Conservation (phyloP, 2,113 vertebrate genomes). For the Pogonocichla stellata region DNA sequence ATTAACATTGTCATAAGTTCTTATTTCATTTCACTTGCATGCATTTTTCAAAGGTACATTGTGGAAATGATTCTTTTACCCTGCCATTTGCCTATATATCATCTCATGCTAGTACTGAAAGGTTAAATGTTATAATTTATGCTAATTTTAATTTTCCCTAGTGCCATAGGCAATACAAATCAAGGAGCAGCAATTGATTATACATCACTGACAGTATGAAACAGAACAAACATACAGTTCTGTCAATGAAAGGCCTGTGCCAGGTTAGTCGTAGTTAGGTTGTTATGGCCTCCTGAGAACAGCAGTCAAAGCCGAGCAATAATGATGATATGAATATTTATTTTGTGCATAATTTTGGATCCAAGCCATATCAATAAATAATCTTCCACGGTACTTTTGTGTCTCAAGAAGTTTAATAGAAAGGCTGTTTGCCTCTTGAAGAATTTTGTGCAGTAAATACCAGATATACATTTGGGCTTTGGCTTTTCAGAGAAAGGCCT, state of each 20-base stretch:
- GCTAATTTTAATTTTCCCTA: slow-evolving; percentile 72
- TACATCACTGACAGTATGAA: slow-evolving; percentile 49
- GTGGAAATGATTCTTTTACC: slow-evolving; percentile 28
- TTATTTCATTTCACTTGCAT: slow-evolving; percentile 68
- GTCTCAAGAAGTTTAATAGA: background rate
- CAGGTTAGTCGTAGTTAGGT: slow-evolving; percentile 44
- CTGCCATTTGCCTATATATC: slow-evolving; percentile 23
- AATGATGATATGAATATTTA: slow-evolving; percentile 74
- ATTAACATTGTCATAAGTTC: slow-evolving; percentile 59
- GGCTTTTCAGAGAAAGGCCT: background rate
- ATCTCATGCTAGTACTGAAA: slow-evolving; percentile 51
- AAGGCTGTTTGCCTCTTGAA: background rate
- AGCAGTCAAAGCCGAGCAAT: slow-evolving; percentile 57
- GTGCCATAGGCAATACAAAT: slow-evolving; percentile 65
- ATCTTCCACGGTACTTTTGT: background rate
- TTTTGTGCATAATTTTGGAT: slow-evolving; percentile 48
- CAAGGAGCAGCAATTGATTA: slow-evolving; percentile 71
- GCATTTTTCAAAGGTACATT: slow-evolving; percentile 40
- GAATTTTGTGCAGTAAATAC: background rate
- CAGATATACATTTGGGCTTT: background rate
- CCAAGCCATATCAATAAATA: slow-evolving; percentile 53
- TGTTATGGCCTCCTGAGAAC: slow-evolving; percentile 62
- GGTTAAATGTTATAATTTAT: slow-evolving; percentile 72
- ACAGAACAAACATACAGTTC: slow-evolving; percentile 53
- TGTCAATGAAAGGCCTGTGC: slow-evolving; percentile 60